Evolutionary conservation across 2,113 vertebrate species (phyloP).

Genomic region (Mus musculus): DNA sequence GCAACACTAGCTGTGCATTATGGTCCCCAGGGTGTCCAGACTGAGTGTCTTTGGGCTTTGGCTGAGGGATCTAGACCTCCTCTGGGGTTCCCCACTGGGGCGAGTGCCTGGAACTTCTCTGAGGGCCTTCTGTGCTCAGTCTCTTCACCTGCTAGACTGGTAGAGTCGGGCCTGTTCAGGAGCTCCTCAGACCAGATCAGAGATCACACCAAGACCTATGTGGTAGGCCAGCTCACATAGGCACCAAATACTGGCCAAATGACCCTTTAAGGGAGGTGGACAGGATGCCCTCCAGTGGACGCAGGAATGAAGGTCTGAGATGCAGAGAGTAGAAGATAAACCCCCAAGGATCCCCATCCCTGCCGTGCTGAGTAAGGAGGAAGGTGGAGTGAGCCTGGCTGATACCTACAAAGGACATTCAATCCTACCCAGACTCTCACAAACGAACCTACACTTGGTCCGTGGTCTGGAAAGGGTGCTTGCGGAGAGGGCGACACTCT

Average conservation of each 20-base stretch:
- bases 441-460: conserved; percentile 84
- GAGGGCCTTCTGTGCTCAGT: accelerated
- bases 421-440: conserved; percentile 87
- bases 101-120: background rate
- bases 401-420: conserved; percentile 60
- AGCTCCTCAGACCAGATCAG: background rate
- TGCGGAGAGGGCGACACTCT: conserved; percentile 90
- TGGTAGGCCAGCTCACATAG: background rate
- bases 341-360: background rate
- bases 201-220: background rate
- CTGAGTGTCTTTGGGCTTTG: background rate
- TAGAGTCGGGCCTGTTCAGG: background rate
- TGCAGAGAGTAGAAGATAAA: background rate
- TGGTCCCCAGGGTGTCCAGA: background rate
- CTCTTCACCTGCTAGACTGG: background rate
- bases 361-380: background rate
- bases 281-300: background rate
- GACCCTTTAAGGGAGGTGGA: background rate
- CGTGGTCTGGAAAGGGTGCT: conserved; percentile 90
- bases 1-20: background rate
- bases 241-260: background rate
- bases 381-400: background rate
- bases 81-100: background rate
- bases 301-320: accelerated
- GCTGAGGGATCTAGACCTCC: background rate